A percentile compares a stretch with the other conserved stretches of the same genome.
These are phyloP conservation scores for Macheiramphus alcinus DNA, from an alignment of 2,113 vertebrate species.

Conservation along the genomic window DNA sequence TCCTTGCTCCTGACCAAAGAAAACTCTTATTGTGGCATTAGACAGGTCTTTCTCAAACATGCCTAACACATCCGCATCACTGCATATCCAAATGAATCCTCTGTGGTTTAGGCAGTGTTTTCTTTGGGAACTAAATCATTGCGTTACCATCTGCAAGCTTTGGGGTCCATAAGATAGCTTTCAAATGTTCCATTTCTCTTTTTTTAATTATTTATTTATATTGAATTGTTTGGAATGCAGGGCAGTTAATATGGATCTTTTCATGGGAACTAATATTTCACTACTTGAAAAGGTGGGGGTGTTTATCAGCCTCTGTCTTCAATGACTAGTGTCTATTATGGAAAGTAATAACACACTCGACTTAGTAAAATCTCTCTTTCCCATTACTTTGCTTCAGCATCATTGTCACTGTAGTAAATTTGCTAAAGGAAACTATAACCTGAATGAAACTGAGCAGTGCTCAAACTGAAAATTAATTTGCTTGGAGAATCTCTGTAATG, in stretches of 20 bases:
- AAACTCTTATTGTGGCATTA: background rate
- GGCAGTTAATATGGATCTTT: background rate
- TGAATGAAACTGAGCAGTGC: background rate
- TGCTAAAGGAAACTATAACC: background rate
- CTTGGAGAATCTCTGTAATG: background rate
- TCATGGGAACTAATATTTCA: background rate
- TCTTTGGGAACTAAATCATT: background rate
- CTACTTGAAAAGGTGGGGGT: background rate
- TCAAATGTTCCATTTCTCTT: background rate
- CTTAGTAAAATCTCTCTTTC: background rate
- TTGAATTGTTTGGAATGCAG: background rate
- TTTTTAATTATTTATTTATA: background rate
- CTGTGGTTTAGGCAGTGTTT: background rate
- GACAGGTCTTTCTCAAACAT: background rate
- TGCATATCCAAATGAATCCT: background rate
- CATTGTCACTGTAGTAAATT: background rate
- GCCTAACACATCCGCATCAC: background rate
- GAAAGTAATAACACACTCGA: background rate
- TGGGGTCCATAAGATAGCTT: background rate
- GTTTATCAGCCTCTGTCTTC: background rate
- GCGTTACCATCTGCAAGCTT: background rate
- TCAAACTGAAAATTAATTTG: background rate
- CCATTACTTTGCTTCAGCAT: background rate
- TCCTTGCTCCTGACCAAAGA: background rate
- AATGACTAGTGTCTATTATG: background rate